phyloP scores from a whole-genome alignment of 2,797 vertebrate species.

The Salmo trutta region DNA sequence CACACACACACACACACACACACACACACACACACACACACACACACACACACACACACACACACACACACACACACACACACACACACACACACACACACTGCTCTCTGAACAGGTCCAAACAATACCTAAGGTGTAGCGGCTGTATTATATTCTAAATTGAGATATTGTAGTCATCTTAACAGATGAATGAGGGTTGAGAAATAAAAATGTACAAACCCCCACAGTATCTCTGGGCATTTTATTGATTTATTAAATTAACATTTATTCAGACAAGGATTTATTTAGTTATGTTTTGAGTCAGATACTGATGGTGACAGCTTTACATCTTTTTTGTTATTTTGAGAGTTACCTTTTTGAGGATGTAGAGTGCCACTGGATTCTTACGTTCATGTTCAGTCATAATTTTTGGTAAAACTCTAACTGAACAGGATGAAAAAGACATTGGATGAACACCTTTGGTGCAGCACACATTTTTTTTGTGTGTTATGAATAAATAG shows the following conservation, averaged over 20 bases:
- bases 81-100: too few relatives aligned
- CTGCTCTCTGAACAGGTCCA: not conserved
- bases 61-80: too few relatives aligned
- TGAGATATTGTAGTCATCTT: not conserved
- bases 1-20: too few relatives aligned
- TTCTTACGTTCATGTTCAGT: conserved; percentile 81
- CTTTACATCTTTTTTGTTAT: not conserved
- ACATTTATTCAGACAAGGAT: not conserved
- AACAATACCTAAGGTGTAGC: not conserved
- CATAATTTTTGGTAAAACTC: conserved; percentile 70
- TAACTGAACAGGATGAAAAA: conserved; percentile 60
- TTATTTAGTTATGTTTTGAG: not conserved
- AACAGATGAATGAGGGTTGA: not conserved
- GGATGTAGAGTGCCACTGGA: conserved; percentile 87
- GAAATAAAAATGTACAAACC: not conserved
- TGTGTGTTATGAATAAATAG: not conserved
- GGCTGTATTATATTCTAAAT: not conserved
- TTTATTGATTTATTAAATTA: not conserved
- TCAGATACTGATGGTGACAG: not conserved
- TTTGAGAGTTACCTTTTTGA: conserved; percentile 82
- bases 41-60: too few relatives aligned
- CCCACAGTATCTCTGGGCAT: not conserved
- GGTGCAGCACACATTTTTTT: not conserved
- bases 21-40: not conserved
- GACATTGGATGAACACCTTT: conserved; percentile 4